A percentile compares a stretch with the other conserved stretches of the same genome.
phyloP scores from a whole-genome alignment of 2,113 vertebrate species.

The Sylvietta virens region DNA sequence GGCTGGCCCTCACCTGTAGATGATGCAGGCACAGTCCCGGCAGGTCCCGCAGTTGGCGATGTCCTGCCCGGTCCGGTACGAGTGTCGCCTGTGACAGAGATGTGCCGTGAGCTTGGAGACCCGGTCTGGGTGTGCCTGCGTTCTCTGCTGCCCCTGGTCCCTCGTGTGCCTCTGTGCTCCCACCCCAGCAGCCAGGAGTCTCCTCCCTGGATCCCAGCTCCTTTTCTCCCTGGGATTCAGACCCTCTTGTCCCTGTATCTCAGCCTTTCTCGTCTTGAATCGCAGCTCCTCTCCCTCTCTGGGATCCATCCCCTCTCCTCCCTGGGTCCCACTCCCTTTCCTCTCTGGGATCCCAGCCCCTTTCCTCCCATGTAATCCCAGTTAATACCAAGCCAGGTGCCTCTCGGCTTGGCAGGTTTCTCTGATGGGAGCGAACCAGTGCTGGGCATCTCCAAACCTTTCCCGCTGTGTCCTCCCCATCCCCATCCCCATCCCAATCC shows the following conservation, averaged over 20 bases:
- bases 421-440: not conserved
- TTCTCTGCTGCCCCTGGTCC: not conserved
- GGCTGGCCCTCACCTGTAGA: constrained; percentile 79
- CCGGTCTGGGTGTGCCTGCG: rapidly evolving
- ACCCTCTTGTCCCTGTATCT: not conserved
- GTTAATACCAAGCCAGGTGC: not conserved
- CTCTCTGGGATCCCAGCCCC: not conserved
- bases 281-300: not conserved
- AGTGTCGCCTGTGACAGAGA: constrained; percentile 75
- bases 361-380: not conserved
- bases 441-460: not conserved
- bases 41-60: constrained; percentile 88
- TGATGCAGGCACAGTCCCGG: constrained; percentile 88
- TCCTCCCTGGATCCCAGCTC: not conserved
- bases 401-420: rapidly evolving
- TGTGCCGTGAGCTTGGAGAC: not conserved
- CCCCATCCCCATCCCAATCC: not conserved
- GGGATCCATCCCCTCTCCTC: not conserved
- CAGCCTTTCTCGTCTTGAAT: not conserved
- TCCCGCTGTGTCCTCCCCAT: not conserved
- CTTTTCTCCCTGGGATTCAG: not conserved
- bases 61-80: constrained; percentile 84
- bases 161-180: not conserved
- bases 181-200: not conserved
- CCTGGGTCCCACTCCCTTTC: not conserved